Base-by-base conservation (phyloP, 2,113 vertebrate genomes). In the Grammomys dolichurus region DNA sequence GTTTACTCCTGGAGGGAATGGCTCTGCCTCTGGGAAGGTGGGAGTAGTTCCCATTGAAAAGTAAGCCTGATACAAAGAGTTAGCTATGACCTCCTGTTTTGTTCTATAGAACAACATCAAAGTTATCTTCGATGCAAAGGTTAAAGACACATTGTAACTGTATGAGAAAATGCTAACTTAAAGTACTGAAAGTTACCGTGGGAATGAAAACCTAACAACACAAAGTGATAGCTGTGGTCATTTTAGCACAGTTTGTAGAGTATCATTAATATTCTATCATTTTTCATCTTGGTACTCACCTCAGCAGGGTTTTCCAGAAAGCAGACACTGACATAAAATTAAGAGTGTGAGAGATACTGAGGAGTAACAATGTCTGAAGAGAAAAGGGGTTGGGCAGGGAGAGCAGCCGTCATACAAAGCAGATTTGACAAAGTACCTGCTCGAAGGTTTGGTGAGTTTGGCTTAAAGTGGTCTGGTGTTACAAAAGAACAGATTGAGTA, bases 41-140 rank as follows among this genome's bases (percentile, higher is more conserved):
- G 72, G 22, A 81, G 26, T 46, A 48, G 54, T 90, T 95, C 13
- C 24, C 48, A 75, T 20, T 16, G 40, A 16, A 36, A 94, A 75
- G 40, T 63, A 60, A 19, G 36, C 36, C 36, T 46, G 89, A 28
- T 36, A 48, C 24, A 91, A 92, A 90, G 20, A 54, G 28, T 12
- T 36, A 11, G 3, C 46, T 69, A 12, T 82, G 82, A 94, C 10
- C 10, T 36, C 43, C 91, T 8, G 63, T 33, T 20, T 85, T 26
- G 54, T 33, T 88, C 28, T 56, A 65, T 2, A 87, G n/a, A 90
- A 90, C 26, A 94, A 58, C 7, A 89, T 51, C 12, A 24, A 96
- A 93, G 31, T 82, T 33, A 40, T 93, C 91, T 17, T 95, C 87
- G 31, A 33, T 28, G 72, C n/a, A 69, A 93, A 85, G n/a, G 65